Conservation (phyloP, 2,113 vertebrate genomes). For the Caracal caracal region DNA sequence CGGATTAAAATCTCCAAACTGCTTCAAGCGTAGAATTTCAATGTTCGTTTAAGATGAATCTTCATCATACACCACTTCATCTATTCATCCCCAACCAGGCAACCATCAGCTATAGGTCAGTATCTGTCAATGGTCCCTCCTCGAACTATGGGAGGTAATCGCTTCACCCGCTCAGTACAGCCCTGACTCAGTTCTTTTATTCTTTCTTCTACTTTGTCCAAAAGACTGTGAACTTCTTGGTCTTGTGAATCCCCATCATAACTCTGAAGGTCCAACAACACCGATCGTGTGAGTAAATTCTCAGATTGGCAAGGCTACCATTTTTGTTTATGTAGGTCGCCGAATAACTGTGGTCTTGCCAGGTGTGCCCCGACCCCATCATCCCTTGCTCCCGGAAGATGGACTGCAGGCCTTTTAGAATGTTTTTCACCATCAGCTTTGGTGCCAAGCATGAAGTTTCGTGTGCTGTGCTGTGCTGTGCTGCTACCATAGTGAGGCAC, state of each 20-base stretch:
- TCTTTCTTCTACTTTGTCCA: constrained; percentile 91
- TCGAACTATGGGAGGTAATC: constrained; percentile 78
- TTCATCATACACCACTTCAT: constrained; percentile 91
- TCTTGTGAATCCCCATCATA: constrained; percentile 83
- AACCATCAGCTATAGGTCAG: constrained; percentile 92
- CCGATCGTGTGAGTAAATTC: constrained; percentile 90
- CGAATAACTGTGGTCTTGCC: neutral
- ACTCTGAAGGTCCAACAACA: constrained; percentile 92
- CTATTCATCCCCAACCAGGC: constrained; percentile 91
- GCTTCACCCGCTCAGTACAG: constrained; percentile 77
- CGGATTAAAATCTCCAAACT: constrained; percentile 94
- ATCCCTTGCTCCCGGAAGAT: neutral
- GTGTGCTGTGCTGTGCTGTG: neutral
- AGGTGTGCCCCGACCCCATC: neutral
- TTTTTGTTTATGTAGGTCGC: neutral
- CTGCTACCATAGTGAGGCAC: neutral
- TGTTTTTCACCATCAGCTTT: neutral
- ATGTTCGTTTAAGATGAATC: constrained; percentile 94
- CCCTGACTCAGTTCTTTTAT: constrained; percentile 88
- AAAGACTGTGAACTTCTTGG: constrained; percentile 89
- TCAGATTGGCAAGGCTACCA: constrained; percentile 87
- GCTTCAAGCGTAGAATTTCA: constrained; percentile 92
- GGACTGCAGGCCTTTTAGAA: neutral
- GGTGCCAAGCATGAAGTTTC: neutral
- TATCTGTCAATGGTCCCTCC: constrained; percentile 89